Evolutionary conservation across 1,140 invertebrate genomes (phyloP), one percentile per base, ranked within the genome.

Genomic region (Psilanteris sp.): DNA sequence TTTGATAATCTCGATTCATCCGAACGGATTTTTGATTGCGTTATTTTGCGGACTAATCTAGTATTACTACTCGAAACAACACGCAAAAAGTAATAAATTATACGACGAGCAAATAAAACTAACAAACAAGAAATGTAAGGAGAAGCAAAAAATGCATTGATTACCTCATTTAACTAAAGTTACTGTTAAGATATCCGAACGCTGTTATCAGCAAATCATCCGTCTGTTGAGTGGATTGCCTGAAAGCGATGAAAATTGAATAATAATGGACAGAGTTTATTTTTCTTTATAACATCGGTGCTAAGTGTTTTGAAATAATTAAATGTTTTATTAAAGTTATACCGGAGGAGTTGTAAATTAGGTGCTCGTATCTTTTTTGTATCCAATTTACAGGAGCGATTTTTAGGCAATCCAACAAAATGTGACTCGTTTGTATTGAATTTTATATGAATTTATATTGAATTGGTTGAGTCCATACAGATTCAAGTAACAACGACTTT

Each of bases 91-190:
- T n/a, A n/a, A n/a, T n/a, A n/a, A n/a, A n/a, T n/a, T n/a, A n/a
- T n/a, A n/a, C n/a, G n/a, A n/a, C n/a, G 18, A 41, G 16, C 1
- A 36, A 36, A 20, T 10, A 15, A 16, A 39, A 54, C 0, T 31
- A 24, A 24, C 31, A 9, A 43, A 37, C 8, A 11, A 32, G 18
- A 24, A 41, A 22, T 24, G 6, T 9, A 11, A 18, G 27, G 1
- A 37, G 22, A 48, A 37, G 10, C 22, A 44, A 34, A 27, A 15
- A 59, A 70, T 73, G 81, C 72, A 73, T 82, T 74, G 74, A 84
- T 84, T 85, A 85, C 83, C 84, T 85, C 84, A 84, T 83, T 83
- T 80, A 81, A 79, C 75, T 83, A 81, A 87, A 85, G 83, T 81
- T 85, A 85, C 80, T 85, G 78, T 71, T 82, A 81, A 74, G 73